Evolutionary conservation across 2,113 vertebrate genomes (phyloP).

Genomic region (Rhegmatorhina hoffmannsi): DNA sequence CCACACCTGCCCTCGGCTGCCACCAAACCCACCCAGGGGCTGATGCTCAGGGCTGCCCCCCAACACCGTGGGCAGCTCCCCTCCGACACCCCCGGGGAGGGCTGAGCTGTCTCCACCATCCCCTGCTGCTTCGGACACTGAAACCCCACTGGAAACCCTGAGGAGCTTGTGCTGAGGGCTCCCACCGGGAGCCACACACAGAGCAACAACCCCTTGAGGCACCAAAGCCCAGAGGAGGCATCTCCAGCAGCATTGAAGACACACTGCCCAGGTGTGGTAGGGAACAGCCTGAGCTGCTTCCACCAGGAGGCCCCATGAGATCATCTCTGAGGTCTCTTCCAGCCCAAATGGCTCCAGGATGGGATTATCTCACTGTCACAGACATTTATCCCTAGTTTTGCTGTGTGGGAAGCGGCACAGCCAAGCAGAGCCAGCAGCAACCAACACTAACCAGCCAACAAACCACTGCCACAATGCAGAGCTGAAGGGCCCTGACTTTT

Average conservation of each 20-base stretch:
- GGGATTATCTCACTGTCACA: not conserved
- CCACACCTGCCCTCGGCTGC: not conserved
- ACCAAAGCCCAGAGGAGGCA: not conserved
- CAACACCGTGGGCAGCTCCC: not conserved
- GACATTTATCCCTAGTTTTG: not conserved
- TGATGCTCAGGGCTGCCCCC: not conserved
- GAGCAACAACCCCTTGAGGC: not conserved
- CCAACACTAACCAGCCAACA: not conserved
- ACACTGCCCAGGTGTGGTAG: fast-evolving
- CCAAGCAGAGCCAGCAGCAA: not conserved
- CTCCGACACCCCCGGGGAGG: not conserved
- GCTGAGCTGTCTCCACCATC: not conserved
- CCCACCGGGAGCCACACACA: not conserved
- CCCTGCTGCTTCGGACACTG: not conserved
- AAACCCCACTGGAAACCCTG: not conserved
- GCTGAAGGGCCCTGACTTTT: not conserved
- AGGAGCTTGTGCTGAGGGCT: not conserved
- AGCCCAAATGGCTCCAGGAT: not conserved
- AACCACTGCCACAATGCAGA: not conserved
- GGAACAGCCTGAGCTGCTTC: not conserved
- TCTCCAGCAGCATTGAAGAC: not conserved
- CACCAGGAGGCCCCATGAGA: not conserved
- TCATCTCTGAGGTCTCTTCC: not conserved
- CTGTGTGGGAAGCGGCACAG: not conserved
- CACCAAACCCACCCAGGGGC: not conserved